Conservation (phyloP, 2,797 vertebrate genomes). For the Alfaro cultratus region DNA sequence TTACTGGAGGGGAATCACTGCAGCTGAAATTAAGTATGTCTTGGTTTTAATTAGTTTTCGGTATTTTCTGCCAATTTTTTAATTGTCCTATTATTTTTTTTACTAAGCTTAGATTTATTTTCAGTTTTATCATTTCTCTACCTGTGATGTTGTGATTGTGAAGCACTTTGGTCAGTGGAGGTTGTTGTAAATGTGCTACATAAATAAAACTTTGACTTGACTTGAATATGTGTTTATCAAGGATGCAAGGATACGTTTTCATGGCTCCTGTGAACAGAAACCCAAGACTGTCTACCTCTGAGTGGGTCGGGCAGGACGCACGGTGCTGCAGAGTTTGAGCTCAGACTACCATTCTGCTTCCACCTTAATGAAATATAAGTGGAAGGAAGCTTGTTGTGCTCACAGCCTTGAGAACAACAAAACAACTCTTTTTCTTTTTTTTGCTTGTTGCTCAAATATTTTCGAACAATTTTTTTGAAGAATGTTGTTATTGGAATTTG, state of each 20-base stretch:
- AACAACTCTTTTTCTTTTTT: background rate
- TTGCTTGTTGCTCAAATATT: background rate
- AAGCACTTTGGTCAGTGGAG: too few relatives aligned
- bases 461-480: background rate
- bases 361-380: background rate
- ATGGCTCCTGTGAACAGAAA: background rate
- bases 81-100: too few relatives aligned
- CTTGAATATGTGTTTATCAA: too few relatives aligned
- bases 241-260: background rate
- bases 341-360: background rate
- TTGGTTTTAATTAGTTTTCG: too few relatives aligned
- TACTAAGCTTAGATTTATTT: too few relatives aligned
- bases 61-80: too few relatives aligned
- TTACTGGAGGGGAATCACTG: too few relatives aligned
- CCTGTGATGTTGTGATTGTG: too few relatives aligned
- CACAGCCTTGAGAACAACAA: slow-evolving; percentile 6
- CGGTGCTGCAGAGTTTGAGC: background rate
- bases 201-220: too few relatives aligned
- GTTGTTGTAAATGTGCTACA: too few relatives aligned
- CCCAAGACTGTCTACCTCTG: background rate
- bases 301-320: background rate
- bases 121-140: too few relatives aligned
- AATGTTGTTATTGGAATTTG: slow-evolving; percentile 6
- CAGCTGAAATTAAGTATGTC: too few relatives aligned
- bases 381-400: background rate